phyloP scores from a whole-genome alignment of 2,888 invertebrate species.

The Mythimna loreyi region DNA sequence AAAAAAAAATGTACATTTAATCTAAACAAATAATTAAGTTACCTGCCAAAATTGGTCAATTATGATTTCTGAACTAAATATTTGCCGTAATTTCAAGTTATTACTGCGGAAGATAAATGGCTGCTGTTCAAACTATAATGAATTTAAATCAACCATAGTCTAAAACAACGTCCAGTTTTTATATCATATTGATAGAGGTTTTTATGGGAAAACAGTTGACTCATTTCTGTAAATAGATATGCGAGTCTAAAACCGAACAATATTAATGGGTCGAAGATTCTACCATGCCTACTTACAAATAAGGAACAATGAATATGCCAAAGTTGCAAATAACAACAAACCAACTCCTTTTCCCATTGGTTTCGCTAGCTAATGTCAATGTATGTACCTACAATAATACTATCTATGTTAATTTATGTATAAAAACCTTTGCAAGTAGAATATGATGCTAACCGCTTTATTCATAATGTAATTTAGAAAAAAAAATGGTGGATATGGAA shows the following conservation, averaged over 20 bases:
- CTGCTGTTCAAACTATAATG: conserved; percentile 6
- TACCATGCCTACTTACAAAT: not conserved
- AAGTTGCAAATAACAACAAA: not conserved
- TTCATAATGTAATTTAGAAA: not conserved
- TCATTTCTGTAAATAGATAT: conserved; percentile 38
- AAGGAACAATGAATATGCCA: not conserved
- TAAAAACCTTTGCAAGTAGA: not conserved
- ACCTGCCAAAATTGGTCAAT: not conserved
- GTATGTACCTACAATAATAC: no score
- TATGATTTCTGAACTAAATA: not conserved
- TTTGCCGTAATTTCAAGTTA: not conserved
- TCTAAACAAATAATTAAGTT: conserved; percentile 2
- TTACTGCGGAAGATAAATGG: conserved; percentile 5
- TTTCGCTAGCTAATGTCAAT: no score
- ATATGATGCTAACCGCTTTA: no score
- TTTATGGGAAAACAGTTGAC: conserved; percentile 29
- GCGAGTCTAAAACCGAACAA: not conserved
- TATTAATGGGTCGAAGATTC: not conserved
- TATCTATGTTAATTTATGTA: not conserved
- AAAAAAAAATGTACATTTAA: not conserved
- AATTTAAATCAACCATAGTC: conserved; percentile 1
- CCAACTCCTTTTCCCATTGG: not conserved
- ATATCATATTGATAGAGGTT: conserved; percentile 8
- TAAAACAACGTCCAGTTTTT: conserved; percentile 16
- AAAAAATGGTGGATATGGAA: not conserved